These are phyloP conservation scores for Apamea crenata DNA, from an alignment of 2,888 invertebrate genomes.

Conservation along the genomic window DNA sequence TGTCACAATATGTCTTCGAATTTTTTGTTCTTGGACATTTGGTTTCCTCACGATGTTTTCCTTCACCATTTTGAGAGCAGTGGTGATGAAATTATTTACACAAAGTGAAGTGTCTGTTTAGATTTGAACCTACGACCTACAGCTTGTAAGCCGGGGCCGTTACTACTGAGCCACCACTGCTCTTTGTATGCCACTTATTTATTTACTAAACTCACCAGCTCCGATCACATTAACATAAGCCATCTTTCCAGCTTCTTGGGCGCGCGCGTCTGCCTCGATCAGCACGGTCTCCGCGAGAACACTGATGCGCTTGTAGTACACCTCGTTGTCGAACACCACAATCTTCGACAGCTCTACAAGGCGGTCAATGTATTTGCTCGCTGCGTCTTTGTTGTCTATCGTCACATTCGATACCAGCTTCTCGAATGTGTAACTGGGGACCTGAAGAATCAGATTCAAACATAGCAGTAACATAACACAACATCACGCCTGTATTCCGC, in stretches of 20 bases:
- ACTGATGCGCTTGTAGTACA: conserved; percentile 88
- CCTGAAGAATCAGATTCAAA: conserved; percentile 64
- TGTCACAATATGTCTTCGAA: too few species aligned
- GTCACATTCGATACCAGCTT: conserved; percentile 73
- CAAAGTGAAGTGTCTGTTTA: too few species aligned
- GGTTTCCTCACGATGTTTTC: too few species aligned
- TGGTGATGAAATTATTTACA: too few species aligned
- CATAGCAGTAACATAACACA: neutral
- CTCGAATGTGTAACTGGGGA: conserved; percentile 81
- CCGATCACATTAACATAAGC: conserved; percentile 93
- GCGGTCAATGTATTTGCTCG: conserved; percentile 77
- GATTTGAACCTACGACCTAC: too few species aligned
- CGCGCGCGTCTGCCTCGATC: conserved; percentile 91
- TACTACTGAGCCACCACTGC: too few species aligned
- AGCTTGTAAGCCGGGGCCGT: too few species aligned
- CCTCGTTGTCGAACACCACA: conserved; percentile 82
- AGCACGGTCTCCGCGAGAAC: conserved; percentile 91
- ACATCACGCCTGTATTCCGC: too few species aligned
- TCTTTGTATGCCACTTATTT: too few species aligned
- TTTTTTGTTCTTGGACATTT: too few species aligned
- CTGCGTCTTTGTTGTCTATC: conserved; percentile 72
- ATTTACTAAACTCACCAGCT: conserved; percentile 64
- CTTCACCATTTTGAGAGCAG: too few species aligned
- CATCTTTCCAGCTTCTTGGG: conserved; percentile 82
- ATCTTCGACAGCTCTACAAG: conserved; percentile 71